These are phyloP conservation scores for Halcyon chelicuti DNA, from an alignment of 2,797 vertebrate species.

Conservation along the genomic window DNA sequence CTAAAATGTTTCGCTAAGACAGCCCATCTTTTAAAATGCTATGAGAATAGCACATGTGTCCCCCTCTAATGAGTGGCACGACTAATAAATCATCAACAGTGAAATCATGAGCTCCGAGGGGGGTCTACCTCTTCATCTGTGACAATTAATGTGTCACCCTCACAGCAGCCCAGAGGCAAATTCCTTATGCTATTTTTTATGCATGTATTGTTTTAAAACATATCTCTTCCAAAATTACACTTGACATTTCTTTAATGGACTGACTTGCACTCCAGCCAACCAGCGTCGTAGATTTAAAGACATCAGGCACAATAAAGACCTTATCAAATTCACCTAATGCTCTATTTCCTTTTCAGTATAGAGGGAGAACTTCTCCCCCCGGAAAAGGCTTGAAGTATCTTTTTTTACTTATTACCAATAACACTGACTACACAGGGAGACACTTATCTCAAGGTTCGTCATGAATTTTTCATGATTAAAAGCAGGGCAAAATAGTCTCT, in stretches of 20 bases:
- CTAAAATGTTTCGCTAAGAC: background rate
- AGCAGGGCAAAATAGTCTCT: background rate
- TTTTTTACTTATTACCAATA: background rate
- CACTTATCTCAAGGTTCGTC: background rate
- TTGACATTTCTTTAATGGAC: slow-evolving; percentile 55
- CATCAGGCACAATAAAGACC: background rate
- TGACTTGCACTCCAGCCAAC: slow-evolving; percentile 17
- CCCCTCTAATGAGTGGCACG: slow-evolving; percentile 23
- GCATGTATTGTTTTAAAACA: slow-evolving; percentile 61
- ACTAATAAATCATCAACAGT: slow-evolving; percentile 54
- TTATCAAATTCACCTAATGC: background rate
- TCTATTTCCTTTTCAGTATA: background rate
- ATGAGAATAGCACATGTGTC: background rate
- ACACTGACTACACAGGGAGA: background rate
- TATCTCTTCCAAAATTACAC: slow-evolving; percentile 49
- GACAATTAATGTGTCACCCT: slow-evolving; percentile 57
- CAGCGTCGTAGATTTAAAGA: background rate
- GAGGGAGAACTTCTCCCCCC: background rate
- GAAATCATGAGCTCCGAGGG: slow-evolving; percentile 41
- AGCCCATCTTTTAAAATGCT: background rate
- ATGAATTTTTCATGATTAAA: slow-evolving; percentile 38
- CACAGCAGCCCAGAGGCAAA: slow-evolving; percentile 52
- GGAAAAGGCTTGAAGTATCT: background rate
- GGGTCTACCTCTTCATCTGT: slow-evolving; percentile 57
- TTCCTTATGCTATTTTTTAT: slow-evolving; percentile 59